Evolutionary conservation across 2,797 vertebrate species (phyloP).

Genomic region (Lepus oiostolus): DNA sequence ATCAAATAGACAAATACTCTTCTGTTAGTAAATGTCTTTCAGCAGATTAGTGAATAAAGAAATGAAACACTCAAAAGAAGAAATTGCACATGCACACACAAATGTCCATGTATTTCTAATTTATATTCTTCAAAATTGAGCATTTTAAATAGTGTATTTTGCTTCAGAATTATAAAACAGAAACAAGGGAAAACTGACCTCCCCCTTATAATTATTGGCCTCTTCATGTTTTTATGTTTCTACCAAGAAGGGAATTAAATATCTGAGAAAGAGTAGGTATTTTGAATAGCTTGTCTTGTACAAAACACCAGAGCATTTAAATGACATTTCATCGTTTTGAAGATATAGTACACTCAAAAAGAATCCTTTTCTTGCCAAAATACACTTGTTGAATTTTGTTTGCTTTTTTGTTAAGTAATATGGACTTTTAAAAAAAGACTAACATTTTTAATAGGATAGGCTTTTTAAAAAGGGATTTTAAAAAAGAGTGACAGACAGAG

Average conservation of each 20-base stretch:
- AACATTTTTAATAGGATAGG: too few relatives aligned
- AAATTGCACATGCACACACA: background rate
- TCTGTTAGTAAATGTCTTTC: constrained; percentile 65
- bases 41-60: constrained; percentile 72
- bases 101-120: background rate
- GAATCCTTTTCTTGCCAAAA: background rate
- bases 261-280: background rate
- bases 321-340: background rate
- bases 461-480: too few relatives aligned
- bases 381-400: background rate
- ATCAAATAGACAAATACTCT: constrained; percentile 31
- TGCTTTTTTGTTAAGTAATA: background rate
- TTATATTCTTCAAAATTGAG: constrained; percentile 6
- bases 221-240: background rate
- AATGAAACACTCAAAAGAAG: constrained; percentile 68
- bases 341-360: background rate
- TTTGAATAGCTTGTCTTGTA: background rate
- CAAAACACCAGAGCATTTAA: background rate
- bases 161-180: background rate
- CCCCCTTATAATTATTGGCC: background rate
- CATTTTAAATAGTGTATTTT: constrained; percentile 63
- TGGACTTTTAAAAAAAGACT: too few relatives aligned
- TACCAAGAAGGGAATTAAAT: background rate
- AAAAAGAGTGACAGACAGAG: too few relatives aligned
- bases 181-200: background rate